Base-by-base conservation (phyloP, 1,140 invertebrate genomes). In the Cylas formicarius region DNA sequence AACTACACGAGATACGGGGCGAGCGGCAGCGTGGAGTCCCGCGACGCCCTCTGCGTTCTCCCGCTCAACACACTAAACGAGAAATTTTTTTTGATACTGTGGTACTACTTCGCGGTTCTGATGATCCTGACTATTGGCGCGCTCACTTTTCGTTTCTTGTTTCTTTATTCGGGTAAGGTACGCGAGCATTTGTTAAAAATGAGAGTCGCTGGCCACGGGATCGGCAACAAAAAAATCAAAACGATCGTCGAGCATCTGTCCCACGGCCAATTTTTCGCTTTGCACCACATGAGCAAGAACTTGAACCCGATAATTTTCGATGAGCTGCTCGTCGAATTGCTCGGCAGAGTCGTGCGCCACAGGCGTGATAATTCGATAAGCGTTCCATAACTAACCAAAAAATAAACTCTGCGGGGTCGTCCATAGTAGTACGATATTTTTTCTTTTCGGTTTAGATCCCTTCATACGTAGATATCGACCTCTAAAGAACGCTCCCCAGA, bases 61-160 rank as follows among this genome's bases (percentile, higher is more conserved):
- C 80, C 84, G 0, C 55, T 87, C 7, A 89, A 89, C 56, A 77
- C 86, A 44, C 67, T 88, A 10, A 86, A 87, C 60, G 84, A 87
- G 56, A 89, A 88, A 60, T 78, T 87, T 33, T 89, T 85, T 54
- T 70, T 81, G 8, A 77, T 89, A 33, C 60, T 88, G 0, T 87
- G 83, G 82, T 80, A 87, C 60, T 90, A 86, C 86, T 80, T 88
- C 35, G 72, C 86, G 22, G 60, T 82, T 17, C 65, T 89, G 21
- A 68, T 76, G 9, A 53, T 76, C 13, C 36, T 86, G 5, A 77
- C 82, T 1, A 68, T 68, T 14, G 46, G 82, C 2, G 74, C 77
- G 27, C 59, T 88, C 1, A 46, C 86, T 1, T 86, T 82, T 58
- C 67, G 66, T 18, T 39, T 74, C 2, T 38, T 73, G 10, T 62